phyloP scores from a whole-genome alignment of 2,113 vertebrate species.

The Columba livia region DNA sequence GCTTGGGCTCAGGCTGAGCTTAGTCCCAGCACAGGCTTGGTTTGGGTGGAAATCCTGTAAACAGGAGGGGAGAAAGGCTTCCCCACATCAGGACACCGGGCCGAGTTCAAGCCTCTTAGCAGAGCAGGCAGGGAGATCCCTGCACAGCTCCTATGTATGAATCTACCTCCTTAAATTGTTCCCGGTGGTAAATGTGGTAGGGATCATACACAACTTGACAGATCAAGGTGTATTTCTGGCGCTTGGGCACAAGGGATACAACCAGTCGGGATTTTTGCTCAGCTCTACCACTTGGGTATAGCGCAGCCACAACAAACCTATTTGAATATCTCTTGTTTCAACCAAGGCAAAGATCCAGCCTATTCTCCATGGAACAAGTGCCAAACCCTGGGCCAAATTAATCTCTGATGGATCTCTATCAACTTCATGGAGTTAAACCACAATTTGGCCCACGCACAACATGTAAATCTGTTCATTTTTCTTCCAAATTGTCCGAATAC shows the following conservation, averaged over 20 bases:
- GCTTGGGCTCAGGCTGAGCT: background rate
- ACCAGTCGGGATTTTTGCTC: constrained; percentile 42
- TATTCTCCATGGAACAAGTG: background rate
- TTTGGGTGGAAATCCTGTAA: background rate
- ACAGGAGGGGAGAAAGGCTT: background rate
- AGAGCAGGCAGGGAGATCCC: background rate
- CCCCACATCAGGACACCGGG: background rate
- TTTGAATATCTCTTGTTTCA: constrained; percentile 33
- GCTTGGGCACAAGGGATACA: constrained; percentile 10
- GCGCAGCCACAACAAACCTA: constrained; percentile 36
- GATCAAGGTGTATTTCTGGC: background rate
- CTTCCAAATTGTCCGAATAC: background rate
- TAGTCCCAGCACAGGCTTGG: rapidly evolving
- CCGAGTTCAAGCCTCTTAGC: background rate
- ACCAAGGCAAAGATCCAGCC: constrained; percentile 41
- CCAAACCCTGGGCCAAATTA: constrained; percentile 48
- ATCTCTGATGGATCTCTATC: constrained; percentile 37
- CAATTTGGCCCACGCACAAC: background rate
- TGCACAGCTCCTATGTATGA: background rate
- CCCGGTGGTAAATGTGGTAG: background rate
- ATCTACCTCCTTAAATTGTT: background rate
- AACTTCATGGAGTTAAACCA: background rate
- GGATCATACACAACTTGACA: background rate
- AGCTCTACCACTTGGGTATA: background rate
- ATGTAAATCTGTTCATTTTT: background rate